Base-by-base conservation (phyloP, 2,888 invertebrate genomes). In the Opisthograptis luteolata region DNA sequence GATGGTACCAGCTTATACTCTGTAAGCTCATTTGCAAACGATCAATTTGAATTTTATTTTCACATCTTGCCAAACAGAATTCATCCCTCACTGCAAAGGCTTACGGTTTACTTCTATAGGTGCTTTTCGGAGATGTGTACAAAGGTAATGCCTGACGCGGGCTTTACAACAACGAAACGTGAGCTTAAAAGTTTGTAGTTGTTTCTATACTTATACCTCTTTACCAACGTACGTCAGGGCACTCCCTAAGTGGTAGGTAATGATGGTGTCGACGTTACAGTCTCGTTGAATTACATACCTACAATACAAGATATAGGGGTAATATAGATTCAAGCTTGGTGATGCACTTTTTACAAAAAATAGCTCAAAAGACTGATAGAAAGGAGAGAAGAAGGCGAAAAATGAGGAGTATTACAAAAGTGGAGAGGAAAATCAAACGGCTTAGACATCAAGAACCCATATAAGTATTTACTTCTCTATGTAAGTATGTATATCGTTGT, bases 141-240 rank as follows among this genome's bases (percentile, higher is more conserved):
- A 10, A 5, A 36, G 48, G 51, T 45, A 37, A 39, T 45, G 37
- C 58, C 51, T 57, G 57, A 57, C 54, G 55, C 58, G 62, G 52
- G 32, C 48, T n/a, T n/a, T 53, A 35, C 48, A 51, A 54, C 46
- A 49, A 64, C 58, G n/a, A n/a, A 47, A 15, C 48, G 40, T 50
- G 60, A 51, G 49, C 55, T 61, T 66, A 69, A 70, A 74, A 73
- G 61, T 70, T 74, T 57, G 40, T 66, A 3, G 15, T 6, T 32
- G 27, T 19, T 19, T 12, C 1, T 7, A 9, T 42, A 42, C 25
- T 19, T 37, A 58, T 63, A 66, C n/a, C n/a, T n/a, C n/a, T 61
- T 61, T 58, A 64, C 37, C 40, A 32, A 43, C 52, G 41, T 45
- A 39, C 41, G 53, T 53, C 53, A 49, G 15, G 27, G 14, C 37